These are phyloP conservation scores for Chitala chitala DNA, from an alignment of 2,113 vertebrate genomes.

Conservation along the genomic window DNA sequence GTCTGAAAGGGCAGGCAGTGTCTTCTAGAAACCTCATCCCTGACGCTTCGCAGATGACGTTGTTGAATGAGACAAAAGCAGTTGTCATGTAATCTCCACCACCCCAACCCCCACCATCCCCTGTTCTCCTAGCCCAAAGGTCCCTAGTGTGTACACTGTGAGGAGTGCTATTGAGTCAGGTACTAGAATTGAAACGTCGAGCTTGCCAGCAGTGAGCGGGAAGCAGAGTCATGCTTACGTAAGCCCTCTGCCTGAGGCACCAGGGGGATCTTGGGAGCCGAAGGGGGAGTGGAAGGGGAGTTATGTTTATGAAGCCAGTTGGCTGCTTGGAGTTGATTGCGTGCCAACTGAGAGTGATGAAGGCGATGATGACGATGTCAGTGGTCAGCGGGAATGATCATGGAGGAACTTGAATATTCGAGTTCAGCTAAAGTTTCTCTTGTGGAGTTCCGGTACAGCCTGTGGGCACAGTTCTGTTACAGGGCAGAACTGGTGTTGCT, in stretches of 20 bases:
- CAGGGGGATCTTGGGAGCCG: background rate
- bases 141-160: background rate
- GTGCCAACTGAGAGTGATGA: no score
- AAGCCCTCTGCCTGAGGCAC: conserved; percentile 1
- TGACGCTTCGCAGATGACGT: background rate
- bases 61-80: background rate
- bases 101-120: background rate
- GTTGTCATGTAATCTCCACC: background rate
- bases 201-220: conserved; percentile 10
- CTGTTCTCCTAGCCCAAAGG: background rate
- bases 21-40: background rate
- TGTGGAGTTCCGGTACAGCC: no score
- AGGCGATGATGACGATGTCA: background rate
- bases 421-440: no score
- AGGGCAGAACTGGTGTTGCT: no score
- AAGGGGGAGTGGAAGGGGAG: background rate
- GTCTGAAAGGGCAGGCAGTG: background rate
- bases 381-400: background rate
- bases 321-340: background rate
- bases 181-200: background rate
- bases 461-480: no score
- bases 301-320: background rate
- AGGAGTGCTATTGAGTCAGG: background rate
- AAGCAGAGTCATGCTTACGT: conserved; percentile 16
- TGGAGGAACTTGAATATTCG: no score